Base-by-base conservation (phyloP, 2,888 invertebrate species). In the Pinctada fucata region DNA sequence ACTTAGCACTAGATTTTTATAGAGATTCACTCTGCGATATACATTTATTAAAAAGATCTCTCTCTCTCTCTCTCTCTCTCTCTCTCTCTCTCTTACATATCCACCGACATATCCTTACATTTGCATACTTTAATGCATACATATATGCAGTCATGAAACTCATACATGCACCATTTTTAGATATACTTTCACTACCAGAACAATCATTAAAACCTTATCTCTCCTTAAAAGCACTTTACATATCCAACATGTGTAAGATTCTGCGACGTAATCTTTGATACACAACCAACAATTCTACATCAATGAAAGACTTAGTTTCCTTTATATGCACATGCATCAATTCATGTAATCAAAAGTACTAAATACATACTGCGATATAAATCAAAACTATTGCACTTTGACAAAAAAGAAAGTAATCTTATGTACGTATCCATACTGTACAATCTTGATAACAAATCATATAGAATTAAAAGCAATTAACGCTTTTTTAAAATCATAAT, bases 21-120 rank as follows among this genome's bases (percentile, higher is more conserved):
- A 72, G 72, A 72, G 72, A 72, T 72, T 72, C 72, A 72, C 72
- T 72, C 72, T 72, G 58, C 13, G 58, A 6, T 58, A 13, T 58
- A 58, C 52, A 16, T 71, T 72, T 72, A 31, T 13, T 52, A 72
- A 72, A 47, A 50, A 16, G n/a, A 45, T 72, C 6, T 52, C 72
- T 72, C 52, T 31, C 58, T 10, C 71, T 52, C 58, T 52, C 58
- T 5, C 72, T 52, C 72, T 58, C 49, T 72, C 72, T 68, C 68
- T 68, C 68, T 68, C 68, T 68, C 68, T 68, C 68, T 68, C 68
- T 68, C 68, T 68, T 13, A 13, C 31, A 31, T 31, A 31, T 31
- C 31, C 31, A 31, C 65, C 8, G 10, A 58, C 58, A 58, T 13
- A 58, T 13, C 8, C 58, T 10, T 58, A 58, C 58, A 58, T 58